These are phyloP conservation scores for Myotis daubentonii DNA, from an alignment of 2,797 vertebrate species.

Conservation along the genomic window DNA sequence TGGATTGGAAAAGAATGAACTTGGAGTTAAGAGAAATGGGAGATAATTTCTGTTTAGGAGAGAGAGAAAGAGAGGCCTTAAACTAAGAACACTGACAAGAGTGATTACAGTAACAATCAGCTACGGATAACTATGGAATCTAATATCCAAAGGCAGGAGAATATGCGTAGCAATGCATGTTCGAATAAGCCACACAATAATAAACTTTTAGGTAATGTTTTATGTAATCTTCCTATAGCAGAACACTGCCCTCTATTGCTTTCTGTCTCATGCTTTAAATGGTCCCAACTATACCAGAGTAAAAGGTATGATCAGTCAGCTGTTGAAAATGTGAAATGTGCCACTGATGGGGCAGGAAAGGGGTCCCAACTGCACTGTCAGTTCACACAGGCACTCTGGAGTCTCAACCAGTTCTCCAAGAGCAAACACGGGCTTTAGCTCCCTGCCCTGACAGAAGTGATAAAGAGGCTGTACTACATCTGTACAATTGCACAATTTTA, in stretches of 20 bases:
- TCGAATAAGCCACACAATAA: background rate
- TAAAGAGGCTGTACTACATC: conserved; percentile 8
- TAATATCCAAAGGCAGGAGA: background rate
- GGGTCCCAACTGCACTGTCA: background rate
- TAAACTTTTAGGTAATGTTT: background rate
- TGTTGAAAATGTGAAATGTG: background rate
- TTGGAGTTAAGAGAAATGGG: background rate
- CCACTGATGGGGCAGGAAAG: background rate
- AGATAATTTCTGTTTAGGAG: background rate
- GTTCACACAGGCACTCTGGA: background rate
- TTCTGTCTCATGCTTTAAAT: background rate
- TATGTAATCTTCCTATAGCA: background rate
- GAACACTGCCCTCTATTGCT: conserved; percentile 49
- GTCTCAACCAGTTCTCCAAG: background rate
- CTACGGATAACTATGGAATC: background rate
- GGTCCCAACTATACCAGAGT: background rate
- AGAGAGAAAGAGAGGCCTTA: background rate
- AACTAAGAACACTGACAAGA: no score
- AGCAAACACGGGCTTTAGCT: background rate
- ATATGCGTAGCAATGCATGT: background rate
- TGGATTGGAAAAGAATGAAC: background rate
- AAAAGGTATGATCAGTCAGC: background rate
- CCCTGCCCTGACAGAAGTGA: background rate
- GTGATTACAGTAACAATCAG: background rate
- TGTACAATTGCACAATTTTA: background rate